Evolutionary conservation across 2,797 vertebrate genomes (phyloP).

Genomic region (Enteromius unitaeniatus): DNA sequence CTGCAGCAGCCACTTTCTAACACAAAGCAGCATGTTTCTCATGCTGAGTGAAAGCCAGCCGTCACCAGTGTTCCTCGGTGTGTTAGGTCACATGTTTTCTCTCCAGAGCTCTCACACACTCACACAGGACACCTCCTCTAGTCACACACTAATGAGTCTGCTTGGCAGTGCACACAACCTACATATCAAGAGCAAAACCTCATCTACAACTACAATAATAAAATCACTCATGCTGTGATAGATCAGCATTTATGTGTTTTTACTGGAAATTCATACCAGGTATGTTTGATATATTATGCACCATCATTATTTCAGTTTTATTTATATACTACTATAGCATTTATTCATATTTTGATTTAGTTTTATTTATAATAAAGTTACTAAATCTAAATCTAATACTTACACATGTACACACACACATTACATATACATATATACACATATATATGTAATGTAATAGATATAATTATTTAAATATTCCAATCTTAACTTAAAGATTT

Average conservation of each 20-base stretch:
- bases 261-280: not conserved
- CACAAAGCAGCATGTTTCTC: not conserved
- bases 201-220: not conserved
- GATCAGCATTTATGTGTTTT: not conserved
- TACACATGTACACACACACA: no score
- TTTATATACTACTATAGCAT: no score
- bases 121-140: constrained; percentile 16
- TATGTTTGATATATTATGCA: not conserved
- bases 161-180: constrained; percentile 12
- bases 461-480: no score
- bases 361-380: not conserved
- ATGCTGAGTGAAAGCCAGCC: constrained; percentile 6
- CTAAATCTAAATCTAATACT: no score
- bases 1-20: not conserved
- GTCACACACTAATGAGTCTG: constrained; percentile 17
- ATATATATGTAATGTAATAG: no score
- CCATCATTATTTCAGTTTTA: not conserved
- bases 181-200: constrained; percentile 8
- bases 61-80: not conserved
- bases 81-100: constrained; percentile 45
- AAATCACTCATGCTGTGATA: not conserved
- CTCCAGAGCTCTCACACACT: constrained; percentile 19
- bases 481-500: no score
- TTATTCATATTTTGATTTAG: no score
- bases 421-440: no score